These are phyloP conservation scores for Lacerta bilineata DNA, from an alignment of 2,797 vertebrate species.

Conservation along the genomic window DNA sequence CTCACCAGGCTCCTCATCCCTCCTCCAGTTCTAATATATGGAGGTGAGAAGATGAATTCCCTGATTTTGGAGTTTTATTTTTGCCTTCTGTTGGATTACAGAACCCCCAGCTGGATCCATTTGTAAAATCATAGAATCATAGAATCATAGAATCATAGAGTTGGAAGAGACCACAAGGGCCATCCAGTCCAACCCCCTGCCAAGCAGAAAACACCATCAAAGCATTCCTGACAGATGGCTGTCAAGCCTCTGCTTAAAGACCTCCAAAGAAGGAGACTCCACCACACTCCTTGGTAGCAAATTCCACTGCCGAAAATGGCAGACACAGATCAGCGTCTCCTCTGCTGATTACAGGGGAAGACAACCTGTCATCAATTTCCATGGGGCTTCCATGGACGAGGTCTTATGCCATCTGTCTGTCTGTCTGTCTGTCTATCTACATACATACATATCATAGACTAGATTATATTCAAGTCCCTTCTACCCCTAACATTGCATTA, in stretches of 20 bases:
- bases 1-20: no score
- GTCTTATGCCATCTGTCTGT: background rate
- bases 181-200: no score
- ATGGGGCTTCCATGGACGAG: background rate
- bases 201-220: no score
- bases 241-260: no score
- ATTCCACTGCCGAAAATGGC: no score
- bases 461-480: background rate
- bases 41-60: background rate
- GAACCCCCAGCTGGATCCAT: background rate
- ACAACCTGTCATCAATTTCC: background rate
- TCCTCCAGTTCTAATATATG: background rate
- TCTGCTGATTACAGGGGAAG: background rate
- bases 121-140: no score
- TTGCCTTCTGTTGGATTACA: background rate
- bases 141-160: no score
- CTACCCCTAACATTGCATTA: background rate
- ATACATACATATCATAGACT: background rate
- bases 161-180: no score
- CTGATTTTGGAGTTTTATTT: background rate
- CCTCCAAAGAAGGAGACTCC: no score
- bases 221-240: no score
- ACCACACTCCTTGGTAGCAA: no score
- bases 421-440: background rate
- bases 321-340: background rate